A percentile compares a stretch with the other conserved stretches of the same genome.
Evolutionary conservation across 2,113 vertebrate species (phyloP).

Genomic region (Speoplatyrhinus poulsoni): DNA sequence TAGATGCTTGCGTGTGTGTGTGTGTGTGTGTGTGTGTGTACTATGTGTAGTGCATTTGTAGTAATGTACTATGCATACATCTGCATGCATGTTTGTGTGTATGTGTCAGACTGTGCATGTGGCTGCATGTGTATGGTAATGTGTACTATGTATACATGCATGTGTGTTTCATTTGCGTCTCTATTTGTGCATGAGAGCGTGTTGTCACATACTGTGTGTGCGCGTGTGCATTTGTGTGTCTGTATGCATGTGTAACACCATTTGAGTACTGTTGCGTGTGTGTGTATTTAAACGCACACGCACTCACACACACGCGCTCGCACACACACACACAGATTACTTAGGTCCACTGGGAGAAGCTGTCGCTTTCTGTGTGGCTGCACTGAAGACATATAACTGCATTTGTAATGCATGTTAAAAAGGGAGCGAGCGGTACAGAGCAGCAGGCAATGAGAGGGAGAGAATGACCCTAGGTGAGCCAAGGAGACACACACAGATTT

Average conservation of each 20-base stretch:
- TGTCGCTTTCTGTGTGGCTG: conserved; percentile 48
- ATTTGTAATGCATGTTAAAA: conserved; percentile 51
- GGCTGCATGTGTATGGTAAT: neutral
- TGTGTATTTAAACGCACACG: conserved; percentile 13
- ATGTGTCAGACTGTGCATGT: neutral
- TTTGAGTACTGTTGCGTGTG: conserved; percentile 3
- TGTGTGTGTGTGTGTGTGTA: neutral
- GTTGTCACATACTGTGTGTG: neutral
- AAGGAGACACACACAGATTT: neutral
- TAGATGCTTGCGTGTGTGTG: conserved; percentile 21
- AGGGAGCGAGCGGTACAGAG: conserved; percentile 6
- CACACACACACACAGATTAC: conserved; percentile 17
- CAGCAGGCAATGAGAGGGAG: neutral
- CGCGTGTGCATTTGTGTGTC: neutral
- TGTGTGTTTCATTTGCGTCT: neutral
- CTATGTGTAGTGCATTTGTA: neutral
- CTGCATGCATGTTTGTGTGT: neutral
- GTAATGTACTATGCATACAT: neutral
- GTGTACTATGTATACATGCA: neutral
- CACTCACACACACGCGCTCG: no score
- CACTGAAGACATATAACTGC: conserved; percentile 40
- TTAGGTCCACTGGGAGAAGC: conserved; percentile 37
- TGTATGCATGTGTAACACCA: neutral
- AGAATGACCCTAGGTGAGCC: neutral
- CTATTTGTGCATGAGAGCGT: no score